phyloP scores from a whole-genome alignment of 2,888 invertebrate genomes.

The Tetragonula carbonaria region DNA sequence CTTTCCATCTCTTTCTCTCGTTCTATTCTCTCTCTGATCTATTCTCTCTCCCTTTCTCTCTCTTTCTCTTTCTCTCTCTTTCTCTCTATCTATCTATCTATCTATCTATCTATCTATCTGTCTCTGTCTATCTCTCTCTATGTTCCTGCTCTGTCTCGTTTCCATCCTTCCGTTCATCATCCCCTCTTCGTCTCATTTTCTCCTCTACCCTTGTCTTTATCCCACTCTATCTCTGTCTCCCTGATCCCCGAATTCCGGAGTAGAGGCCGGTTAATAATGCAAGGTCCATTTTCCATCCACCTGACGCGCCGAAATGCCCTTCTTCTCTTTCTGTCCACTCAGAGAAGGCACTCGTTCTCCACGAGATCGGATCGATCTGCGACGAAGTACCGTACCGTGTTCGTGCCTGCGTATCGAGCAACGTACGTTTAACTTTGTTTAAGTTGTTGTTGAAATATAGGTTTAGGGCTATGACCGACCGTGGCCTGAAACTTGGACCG shows the following conservation, averaged over 20 bases:
- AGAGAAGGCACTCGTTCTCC: neutral
- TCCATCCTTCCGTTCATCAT: too few species aligned
- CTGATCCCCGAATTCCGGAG: slow-evolving; percentile 71
- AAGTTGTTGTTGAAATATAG: neutral
- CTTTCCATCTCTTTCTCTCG: slow-evolving; percentile 35
- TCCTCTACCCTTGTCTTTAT: slow-evolving; percentile 17
- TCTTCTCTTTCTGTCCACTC: slow-evolving; percentile 31
- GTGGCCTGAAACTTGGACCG: slow-evolving; percentile 31
- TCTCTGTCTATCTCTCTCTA: too few species aligned
- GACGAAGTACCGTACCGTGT: neutral
- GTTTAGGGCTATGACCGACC: neutral
- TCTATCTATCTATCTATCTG: slow-evolving; percentile 38
- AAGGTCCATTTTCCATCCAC: slow-evolving; percentile 70
- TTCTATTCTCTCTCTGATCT: slow-evolving; percentile 2
- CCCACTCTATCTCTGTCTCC: slow-evolving; percentile 54
- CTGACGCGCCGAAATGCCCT: slow-evolving; percentile 58
- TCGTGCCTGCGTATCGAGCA: neutral
- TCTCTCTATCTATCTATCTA: neutral
- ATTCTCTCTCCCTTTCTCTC: slow-evolving; percentile 10
- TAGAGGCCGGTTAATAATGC: slow-evolving; percentile 70
- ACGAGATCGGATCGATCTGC: neutral
- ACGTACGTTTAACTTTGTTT: too few species aligned
- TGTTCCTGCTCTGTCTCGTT: slow-evolving; percentile 49
- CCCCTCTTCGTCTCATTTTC: slow-evolving; percentile 19
- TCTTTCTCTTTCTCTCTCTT: slow-evolving; percentile 10